phyloP scores from a whole-genome alignment of 2,797 vertebrate genomes.

The Sardinella longiceps region DNA sequence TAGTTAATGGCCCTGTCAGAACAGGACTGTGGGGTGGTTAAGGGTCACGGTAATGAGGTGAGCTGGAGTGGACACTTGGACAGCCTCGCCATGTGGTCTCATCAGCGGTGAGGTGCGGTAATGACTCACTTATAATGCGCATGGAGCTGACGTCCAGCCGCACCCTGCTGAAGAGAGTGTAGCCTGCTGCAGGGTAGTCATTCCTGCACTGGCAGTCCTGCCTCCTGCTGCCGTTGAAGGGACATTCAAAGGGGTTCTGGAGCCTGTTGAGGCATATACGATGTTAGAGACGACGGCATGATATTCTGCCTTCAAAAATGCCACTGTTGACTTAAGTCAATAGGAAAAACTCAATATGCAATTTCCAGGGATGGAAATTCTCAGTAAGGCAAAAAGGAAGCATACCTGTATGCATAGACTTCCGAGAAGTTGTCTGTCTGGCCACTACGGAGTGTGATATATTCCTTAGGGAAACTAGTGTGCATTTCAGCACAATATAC shows the following conservation, averaged over 20 bases:
- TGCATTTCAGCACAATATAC: slow-evolving; percentile 92
- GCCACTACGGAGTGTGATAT: slow-evolving; percentile 86
- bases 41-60: not conserved
- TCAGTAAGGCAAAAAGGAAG: not conserved
- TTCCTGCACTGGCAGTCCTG: slow-evolving; percentile 87
- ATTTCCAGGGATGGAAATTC: not conserved
- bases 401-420: slow-evolving; percentile 90
- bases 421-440: slow-evolving; percentile 97
- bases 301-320: not conserved
- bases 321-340: too few relatives aligned
- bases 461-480: slow-evolving; percentile 87
- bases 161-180: slow-evolving; percentile 90
- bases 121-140: slow-evolving; percentile 89
- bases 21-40: too few relatives aligned
- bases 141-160: slow-evolving; percentile 87
- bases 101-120: slow-evolving; percentile 44
- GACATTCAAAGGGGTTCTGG: slow-evolving; percentile 92
- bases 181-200: slow-evolving; percentile 88
- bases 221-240: slow-evolving; percentile 89
- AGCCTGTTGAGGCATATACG: slow-evolving; percentile 69
- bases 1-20: too few relatives aligned
- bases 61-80: not conserved
- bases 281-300: not conserved
- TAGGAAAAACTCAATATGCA: not conserved
- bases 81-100: slow-evolving; percentile 51